These are phyloP conservation scores for Hydrozoanthus gracilis DNA, from an alignment of 92 coral and sea anemone genomes.

Conservation along the genomic window DNA sequence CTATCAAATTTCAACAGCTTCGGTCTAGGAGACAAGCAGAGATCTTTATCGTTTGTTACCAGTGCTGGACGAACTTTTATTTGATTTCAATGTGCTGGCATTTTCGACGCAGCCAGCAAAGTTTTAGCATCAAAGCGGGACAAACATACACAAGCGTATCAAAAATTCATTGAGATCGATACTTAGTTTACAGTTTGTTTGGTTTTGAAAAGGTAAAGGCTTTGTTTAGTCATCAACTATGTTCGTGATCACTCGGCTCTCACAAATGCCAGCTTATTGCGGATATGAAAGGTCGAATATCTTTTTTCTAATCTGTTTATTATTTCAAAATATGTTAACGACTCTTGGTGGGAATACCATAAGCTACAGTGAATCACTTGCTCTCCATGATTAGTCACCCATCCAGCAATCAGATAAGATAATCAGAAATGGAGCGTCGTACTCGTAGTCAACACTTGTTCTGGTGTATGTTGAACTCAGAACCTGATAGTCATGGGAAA, in stretches of 20 bases:
- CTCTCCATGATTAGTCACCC: not conserved
- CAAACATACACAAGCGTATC: not conserved
- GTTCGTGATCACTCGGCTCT: constrained; percentile 12
- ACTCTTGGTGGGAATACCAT: constrained; percentile 25
- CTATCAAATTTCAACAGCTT: constrained; percentile 38
- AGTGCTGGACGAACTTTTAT: not conserved
- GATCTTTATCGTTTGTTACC: constrained; percentile 24
- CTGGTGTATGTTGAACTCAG: constrained; percentile 7
- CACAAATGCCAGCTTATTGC: not conserved
- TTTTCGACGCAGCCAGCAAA: not conserved
- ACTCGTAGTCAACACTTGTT: constrained; percentile 35
- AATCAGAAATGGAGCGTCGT: not conserved
- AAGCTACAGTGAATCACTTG: not conserved
- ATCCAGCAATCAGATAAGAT: constrained; percentile 42
- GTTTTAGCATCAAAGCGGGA: no score
- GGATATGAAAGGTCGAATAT: constrained; percentile 11
- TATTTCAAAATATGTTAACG: constrained; percentile 9
- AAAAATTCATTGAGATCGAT: not conserved
- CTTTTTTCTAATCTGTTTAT: constrained; percentile 30
- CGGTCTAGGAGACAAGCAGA: constrained; percentile 13
- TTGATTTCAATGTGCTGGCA: not conserved
- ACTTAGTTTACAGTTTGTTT: not conserved
- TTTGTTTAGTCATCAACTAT: not conserved
- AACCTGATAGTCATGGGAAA: constrained; percentile 35
- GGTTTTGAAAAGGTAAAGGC: not conserved